Base-by-base conservation (phyloP, 2,113 vertebrate species). In the Nestor notabilis region DNA sequence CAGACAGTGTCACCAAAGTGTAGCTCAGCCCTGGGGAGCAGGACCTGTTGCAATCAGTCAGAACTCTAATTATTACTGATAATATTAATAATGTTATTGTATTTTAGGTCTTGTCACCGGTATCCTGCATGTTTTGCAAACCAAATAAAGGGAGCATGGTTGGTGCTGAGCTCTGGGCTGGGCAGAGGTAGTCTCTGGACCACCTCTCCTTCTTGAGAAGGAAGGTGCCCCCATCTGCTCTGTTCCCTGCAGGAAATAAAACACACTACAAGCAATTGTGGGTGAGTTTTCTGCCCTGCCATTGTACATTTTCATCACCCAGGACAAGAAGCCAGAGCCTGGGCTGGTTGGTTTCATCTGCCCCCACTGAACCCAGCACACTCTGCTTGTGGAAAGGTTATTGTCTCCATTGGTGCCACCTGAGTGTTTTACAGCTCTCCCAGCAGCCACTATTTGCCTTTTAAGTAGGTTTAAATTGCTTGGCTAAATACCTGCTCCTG, bases 241-340 rank as follows among this genome's bases (percentile, higher is more conserved):
- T 35, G 16, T 20, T 39, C 46, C 50, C 49, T 44, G n/a, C 10
- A 21, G 20, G 61, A 46, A 33, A 24, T 43, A 3, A 35, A 69
- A n/a, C 0, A 1, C 6, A 10, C 37, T 5, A 2, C 3, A 37
- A 31, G 63, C 29, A 28, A 3, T 12, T 5, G 4, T 1, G 4
- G 29, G 50, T 7, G 43, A 44, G 24, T 9, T 56, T 68, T 60
- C 63, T 56, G 17, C 63, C 46, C 79, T 55, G n/a, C 46, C 17
- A 3, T 13, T 23, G 2, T 4, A n/a, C 1, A 0, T 82, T 49
- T 31, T 39, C 11, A 5, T 18, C 33, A n/a, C 3, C 43, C 1
- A 3, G 64, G 68, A 31, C 47, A 65, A n/a, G 63, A 77, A 60
- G 27, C 8, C 43, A 27, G 49, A 53, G 37, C 21, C 25, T 23